phyloP scores from a whole-genome alignment of 2,113 vertebrate genomes.

The Strix uralensis region DNA sequence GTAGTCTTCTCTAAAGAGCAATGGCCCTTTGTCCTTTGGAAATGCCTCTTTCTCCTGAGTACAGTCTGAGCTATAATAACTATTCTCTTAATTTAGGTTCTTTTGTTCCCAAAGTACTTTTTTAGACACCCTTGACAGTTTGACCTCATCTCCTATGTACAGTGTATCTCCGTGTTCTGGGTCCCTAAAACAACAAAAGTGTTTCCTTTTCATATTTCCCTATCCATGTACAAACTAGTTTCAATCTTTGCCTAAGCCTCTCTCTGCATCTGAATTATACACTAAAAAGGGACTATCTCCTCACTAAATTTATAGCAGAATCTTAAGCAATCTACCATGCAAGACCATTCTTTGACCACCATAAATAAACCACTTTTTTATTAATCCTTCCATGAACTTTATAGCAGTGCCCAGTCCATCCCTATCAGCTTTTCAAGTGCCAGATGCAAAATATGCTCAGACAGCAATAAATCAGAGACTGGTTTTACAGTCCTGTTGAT shows the following conservation, averaged over 20 bases:
- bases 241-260: neutral
- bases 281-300: neutral
- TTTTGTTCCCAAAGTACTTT: neutral
- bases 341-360: neutral
- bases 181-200: neutral
- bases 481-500: neutral
- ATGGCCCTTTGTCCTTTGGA: neutral
- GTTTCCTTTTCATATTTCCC: neutral
- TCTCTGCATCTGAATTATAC: neutral
- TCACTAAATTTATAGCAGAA: neutral
- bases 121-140: neutral
- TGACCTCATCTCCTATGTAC: neutral
- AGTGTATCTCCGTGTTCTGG: neutral
- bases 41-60: neutral
- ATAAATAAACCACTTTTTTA: slow-evolving; percentile 1
- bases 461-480: neutral
- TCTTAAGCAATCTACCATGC: neutral
- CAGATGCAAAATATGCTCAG: neutral
- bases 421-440: neutral
- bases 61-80: neutral
- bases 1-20: neutral
- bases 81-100: neutral
- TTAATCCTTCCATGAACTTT: neutral
- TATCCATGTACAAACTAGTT: fast-evolving
- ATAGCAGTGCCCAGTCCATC: neutral